A percentile compares a stretch with the other conserved stretches of the same genome.
Evolutionary conservation across 2,797 vertebrate genomes (phyloP).

Genomic region (Botia kubotai): DNA sequence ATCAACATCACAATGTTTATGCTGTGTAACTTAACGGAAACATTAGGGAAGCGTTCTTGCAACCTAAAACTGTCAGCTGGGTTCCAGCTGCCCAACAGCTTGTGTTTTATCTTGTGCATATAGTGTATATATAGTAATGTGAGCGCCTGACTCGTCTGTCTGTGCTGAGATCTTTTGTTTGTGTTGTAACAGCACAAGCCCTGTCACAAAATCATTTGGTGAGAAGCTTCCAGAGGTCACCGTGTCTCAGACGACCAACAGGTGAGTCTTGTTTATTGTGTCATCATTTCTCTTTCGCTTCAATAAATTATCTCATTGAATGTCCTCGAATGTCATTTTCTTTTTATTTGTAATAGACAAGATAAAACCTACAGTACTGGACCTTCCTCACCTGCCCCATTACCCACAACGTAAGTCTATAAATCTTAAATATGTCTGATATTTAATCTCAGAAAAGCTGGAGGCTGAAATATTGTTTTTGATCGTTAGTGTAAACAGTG

Average conservation of each 20-base stretch:
- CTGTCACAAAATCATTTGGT: conserved; percentile 20
- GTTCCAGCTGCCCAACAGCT: too few relatives aligned
- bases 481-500: conserved; percentile 17
- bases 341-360: neutral
- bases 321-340: neutral
- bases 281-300: neutral
- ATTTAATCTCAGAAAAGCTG: neutral
- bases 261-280: conserved; percentile 21
- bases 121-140: too few relatives aligned
- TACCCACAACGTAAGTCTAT: neutral
- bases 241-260: neutral
- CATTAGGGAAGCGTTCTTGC: too few relatives aligned
- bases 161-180: neutral
- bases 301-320: neutral
- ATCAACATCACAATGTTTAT: too few relatives aligned
- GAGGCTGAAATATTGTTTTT: neutral
- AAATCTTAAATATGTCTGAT: neutral
- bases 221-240: conserved; percentile 31
- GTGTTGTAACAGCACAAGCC: conserved; percentile 28
- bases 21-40: too few relatives aligned
- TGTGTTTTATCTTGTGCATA: too few relatives aligned
- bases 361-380: neutral
- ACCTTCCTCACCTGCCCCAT: neutral
- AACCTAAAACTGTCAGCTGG: too few relatives aligned
- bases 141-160: neutral